These are phyloP conservation scores for Pentamera pediparva DNA, from an alignment of 53 echinoderm and acorn worm species.

Conservation along the genomic window DNA sequence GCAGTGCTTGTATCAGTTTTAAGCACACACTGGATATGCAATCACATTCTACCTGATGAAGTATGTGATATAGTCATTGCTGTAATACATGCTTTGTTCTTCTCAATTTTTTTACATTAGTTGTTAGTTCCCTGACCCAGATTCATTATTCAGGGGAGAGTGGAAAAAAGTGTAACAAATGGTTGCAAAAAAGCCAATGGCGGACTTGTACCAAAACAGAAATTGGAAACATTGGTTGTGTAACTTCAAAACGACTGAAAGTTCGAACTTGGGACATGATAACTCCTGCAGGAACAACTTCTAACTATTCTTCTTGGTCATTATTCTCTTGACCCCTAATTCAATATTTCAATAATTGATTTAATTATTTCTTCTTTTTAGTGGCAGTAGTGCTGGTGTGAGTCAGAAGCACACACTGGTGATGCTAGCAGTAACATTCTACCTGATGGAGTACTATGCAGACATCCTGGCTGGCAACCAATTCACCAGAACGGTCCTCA, in stretches of 20 bases:
- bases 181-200: too few relatives aligned
- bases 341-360: neutral
- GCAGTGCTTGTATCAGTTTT: too few relatives aligned
- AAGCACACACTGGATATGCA: too few relatives aligned
- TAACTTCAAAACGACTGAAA: neutral
- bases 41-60: too few relatives aligned
- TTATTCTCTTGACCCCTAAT: neutral
- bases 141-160: too few relatives aligned
- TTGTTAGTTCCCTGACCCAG: too few relatives aligned
- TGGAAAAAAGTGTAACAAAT: too few relatives aligned
- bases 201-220: too few relatives aligned
- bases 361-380: neutral
- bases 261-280: neutral
- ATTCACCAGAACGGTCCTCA: conserved; percentile 56
- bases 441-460: conserved; percentile 83
- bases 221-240: too few relatives aligned
- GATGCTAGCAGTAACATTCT: conserved; percentile 88
- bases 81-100: too few relatives aligned
- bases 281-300: neutral
- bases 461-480: conserved; percentile 67
- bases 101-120: too few relatives aligned
- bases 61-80: too few relatives aligned
- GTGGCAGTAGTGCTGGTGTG: conserved; percentile 58
- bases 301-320: neutral
- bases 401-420: conserved; percentile 84